Conservation (phyloP, 2,113 vertebrate species). For the Vulpes vulpes region DNA sequence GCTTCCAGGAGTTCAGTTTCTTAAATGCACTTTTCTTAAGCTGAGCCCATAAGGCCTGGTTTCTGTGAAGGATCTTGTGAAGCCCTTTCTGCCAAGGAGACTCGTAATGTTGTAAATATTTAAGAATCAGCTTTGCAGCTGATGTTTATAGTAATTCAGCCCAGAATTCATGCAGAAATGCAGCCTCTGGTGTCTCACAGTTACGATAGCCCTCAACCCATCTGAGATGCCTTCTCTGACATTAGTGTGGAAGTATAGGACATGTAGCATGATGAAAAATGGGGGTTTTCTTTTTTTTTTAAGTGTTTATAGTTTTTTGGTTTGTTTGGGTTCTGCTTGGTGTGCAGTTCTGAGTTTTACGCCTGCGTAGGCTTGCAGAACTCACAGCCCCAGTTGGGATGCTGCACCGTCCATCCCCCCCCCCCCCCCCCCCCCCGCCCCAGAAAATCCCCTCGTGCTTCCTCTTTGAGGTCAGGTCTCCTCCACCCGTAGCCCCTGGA, state of each 20-base stretch:
- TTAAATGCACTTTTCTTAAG: not conserved
- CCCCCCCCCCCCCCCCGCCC: not conserved
- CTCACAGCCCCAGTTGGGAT: too few species aligned
- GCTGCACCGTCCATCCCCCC: rapidly evolving
- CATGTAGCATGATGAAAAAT: not conserved
- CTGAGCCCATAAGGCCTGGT: rapidly evolving
- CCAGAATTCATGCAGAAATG: rapidly evolving
- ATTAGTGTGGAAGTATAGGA: not conserved
- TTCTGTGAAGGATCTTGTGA: not conserved
- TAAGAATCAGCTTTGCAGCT: not conserved
- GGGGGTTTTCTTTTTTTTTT: not conserved
- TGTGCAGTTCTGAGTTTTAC: not conserved
- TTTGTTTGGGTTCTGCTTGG: not conserved
- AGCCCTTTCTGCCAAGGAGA: not conserved
- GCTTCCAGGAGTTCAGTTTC: not conserved
- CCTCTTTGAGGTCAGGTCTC: too few species aligned
- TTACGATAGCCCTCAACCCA: rapidly evolving
- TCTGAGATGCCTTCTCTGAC: not conserved
- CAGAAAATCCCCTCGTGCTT: rapidly evolving
- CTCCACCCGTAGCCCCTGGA: too few species aligned
- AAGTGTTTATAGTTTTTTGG: not conserved
- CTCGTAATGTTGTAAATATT: not conserved
- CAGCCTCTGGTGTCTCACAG: rapidly evolving
- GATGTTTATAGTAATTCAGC: not conserved
- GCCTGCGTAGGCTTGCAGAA: not conserved